phyloP scores from a whole-genome alignment of 2,113 vertebrate genomes.

The Chrysemys picta region DNA sequence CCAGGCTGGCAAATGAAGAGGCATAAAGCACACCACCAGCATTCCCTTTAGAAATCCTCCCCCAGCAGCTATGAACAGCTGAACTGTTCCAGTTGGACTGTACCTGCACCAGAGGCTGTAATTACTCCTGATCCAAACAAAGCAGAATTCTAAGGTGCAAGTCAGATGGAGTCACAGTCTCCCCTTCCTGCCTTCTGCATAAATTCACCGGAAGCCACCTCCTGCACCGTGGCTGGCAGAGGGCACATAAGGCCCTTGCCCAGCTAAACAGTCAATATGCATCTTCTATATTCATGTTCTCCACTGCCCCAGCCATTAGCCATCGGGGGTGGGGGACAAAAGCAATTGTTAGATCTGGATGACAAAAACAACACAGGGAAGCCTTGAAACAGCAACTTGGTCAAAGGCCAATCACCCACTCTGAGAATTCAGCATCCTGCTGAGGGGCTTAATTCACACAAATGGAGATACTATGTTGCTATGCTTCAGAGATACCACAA shows the following conservation, averaged over 20 bases:
- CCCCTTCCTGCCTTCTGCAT: background rate
- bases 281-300: background rate
- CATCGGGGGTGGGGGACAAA: fast-evolving
- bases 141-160: background rate
- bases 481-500: background rate
- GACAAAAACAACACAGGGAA: background rate
- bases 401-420: background rate
- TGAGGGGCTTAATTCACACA: background rate
- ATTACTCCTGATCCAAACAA: fast-evolving
- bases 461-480: background rate
- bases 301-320: background rate
- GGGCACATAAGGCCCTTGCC: background rate
- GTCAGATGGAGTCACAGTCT: background rate
- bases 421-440: background rate
- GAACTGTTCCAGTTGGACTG: background rate
- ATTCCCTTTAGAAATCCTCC: background rate
- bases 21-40: background rate
- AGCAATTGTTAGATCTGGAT: background rate
- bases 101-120: background rate
- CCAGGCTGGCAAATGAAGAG: background rate
- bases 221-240: background rate
- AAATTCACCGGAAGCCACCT: background rate
- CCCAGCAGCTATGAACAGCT: background rate
- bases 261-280: background rate
- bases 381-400: background rate